Conservation (phyloP, 2,888 invertebrate species). For the Eilema griseolum region DNA sequence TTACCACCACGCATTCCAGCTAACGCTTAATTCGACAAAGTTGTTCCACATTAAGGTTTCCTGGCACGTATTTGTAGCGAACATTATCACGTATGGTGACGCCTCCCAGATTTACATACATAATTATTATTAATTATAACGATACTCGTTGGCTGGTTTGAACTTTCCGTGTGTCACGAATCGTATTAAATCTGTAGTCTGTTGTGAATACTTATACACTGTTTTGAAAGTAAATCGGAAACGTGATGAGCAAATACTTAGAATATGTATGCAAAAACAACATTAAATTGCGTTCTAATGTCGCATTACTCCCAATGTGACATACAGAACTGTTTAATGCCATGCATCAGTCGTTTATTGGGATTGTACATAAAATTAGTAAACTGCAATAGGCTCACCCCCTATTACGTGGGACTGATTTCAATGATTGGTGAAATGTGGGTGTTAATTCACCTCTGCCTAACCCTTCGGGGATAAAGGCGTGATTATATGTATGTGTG, state of each 20-base stretch:
- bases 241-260: slow-evolving; percentile 7
- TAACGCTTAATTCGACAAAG: background rate
- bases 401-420: no score
- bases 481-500: no score
- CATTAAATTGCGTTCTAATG: background rate
- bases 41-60: background rate
- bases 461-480: no score
- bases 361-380: no score
- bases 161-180: slow-evolving; percentile 5
- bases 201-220: slow-evolving; percentile 8
- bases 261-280: background rate
- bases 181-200: slow-evolving; percentile 10
- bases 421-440: no score
- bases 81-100: background rate
- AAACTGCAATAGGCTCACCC: no score
- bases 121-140: slow-evolving; percentile 12
- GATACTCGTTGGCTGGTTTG: slow-evolving; percentile 1
- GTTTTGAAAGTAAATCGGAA: slow-evolving; percentile 8
- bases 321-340: no score
- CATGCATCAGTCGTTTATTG: no score
- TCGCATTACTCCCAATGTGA: background rate
- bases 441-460: no score
- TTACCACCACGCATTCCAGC: background rate
- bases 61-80: background rate
- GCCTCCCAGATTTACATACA: slow-evolving; percentile 3